Base-by-base conservation (phyloP, 1,140 invertebrate genomes). In the Uloborus diversus region DNA sequence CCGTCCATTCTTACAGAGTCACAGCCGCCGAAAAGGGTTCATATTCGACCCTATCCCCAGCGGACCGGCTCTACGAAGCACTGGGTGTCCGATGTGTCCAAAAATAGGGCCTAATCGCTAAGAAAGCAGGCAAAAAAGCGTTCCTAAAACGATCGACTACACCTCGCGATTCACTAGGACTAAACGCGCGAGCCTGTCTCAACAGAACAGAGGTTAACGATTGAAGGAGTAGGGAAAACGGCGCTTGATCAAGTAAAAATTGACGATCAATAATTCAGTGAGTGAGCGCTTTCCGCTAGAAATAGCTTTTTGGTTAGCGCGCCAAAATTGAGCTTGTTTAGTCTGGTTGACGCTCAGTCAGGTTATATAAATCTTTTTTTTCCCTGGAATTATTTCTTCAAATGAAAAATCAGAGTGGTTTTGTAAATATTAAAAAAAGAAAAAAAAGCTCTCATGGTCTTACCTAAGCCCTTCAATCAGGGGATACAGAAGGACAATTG, bases 161-260 rank as follows among this genome's bases (percentile, higher is more conserved):
- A 61, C 59, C 53, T 73, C 69, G 69, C 69, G 69, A 61, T 23
- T 73, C 57, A 30, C 69, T 73, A 73, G 69, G 53, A 47, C 69
- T 73, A 73, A 59, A 37, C 33, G 56, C 69, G 69, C 69, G 69
- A 73, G 69, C 42, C 42, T 20, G 35, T 30, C 65, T 51, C 64
- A 25, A 69, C 66, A 27, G 49, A 73, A 42, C 56, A 59, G 69
- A 73, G 57, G 57, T 53, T 61, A 73, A 73, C 69, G 69, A 73
- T 73, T 73, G 69, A 73, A 73, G 56, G 27, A 57, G 33, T 56
- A 28, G 56, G 56, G 69, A 73, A 73, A 61, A 61, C 56, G 69
- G 56, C 69, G 69, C 56, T 73, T 61, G 69, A 73, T 73, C 69
- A 73, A 73, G 69, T 73, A 73, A 73, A 73, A 73, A 73, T 73